Conservation (phyloP, 2,113 vertebrate species). For the Corythoichthys intestinalis region DNA sequence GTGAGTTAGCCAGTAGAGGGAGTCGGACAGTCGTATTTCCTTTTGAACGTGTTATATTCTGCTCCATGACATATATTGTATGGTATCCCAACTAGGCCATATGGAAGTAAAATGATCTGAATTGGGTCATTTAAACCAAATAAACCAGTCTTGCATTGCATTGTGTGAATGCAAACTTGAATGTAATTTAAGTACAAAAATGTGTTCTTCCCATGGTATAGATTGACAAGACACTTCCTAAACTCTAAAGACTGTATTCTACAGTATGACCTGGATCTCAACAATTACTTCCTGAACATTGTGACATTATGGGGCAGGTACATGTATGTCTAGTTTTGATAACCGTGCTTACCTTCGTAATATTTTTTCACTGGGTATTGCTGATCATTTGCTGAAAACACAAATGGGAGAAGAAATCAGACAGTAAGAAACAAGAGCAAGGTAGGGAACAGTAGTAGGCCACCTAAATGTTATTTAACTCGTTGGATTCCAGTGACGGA, state of each 20-base stretch:
- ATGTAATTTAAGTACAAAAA: slow-evolving; percentile 37
- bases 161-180: background rate
- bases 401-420: slow-evolving; percentile 31
- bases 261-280: slow-evolving; percentile 2
- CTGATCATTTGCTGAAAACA: slow-evolving; percentile 47
- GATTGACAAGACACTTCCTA: slow-evolving; percentile 29
- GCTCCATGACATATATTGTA: background rate
- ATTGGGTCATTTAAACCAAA: background rate
- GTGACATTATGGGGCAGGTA: slow-evolving; percentile 9
- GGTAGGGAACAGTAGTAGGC: slow-evolving; percentile 28
- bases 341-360: slow-evolving; percentile 58
- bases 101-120: background rate
- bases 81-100: background rate
- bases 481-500: no score
- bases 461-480: background rate
- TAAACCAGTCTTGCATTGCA: background rate
- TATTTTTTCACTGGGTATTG: slow-evolving; percentile 7
- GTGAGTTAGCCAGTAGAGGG: no score
- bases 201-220: slow-evolving; percentile 32
- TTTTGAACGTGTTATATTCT: background rate
- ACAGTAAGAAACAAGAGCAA: slow-evolving; percentile 37
- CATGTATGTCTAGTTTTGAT: background rate
- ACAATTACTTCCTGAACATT: background rate
- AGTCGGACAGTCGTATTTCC: no score
- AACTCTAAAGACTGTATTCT: slow-evolving; percentile 20